Evolutionary conservation across 2,888 invertebrate genomes (phyloP), one percentile per base, ranked within the genome.

Genomic region (Formica aserva): DNA sequence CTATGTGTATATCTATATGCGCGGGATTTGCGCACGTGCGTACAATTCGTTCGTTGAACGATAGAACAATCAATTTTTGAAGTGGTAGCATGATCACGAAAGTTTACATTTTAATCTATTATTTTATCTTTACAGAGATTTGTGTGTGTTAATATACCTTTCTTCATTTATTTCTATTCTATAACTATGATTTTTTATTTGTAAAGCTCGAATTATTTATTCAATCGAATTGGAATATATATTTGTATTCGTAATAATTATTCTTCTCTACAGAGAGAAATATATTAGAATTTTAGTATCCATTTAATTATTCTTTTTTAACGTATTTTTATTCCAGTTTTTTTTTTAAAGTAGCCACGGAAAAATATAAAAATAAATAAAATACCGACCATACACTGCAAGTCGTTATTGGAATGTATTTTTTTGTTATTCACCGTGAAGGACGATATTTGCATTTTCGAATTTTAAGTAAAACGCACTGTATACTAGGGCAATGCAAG

Each of bases 391-490:
- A 71, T 76, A 22, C 26, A 41, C 41, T 13, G 35, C 76, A 65
- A 65, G 76, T 45, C 41, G 26, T 38, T 52, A n/a, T 66, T 35
- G 26, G 38, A 5, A 38, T 55, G 55, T 55, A 66, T 62, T 66
- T 66, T 35, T 76, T 38, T 26, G 35, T 48, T 18, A 26, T 26
- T 66, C 38, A 52, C n/a, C n/a, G 55, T n/a, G n/a, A 66, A 66
- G 66, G 66, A 55, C 29, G 38, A 9, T 55, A 77, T 77, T 66
- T 66, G 66, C 77, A 77, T 77, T 77, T 66, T 77, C 66, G 77
- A 66, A 66, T 66, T 77, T 66, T 66, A 77, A 66, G 77, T 55
- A 66, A 77, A 77, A 66, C n/a, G 13, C 69, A 48, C 52, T 77
- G 38, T 55, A 66, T 38, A 55, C 38, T 66, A 32, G 65, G 15